Percentiles rank a stretch among this genome's conserved stretches.
Evolutionary conservation across 2,797 vertebrate genomes (phyloP).

Genomic region (Lacerta viridis): DNA sequence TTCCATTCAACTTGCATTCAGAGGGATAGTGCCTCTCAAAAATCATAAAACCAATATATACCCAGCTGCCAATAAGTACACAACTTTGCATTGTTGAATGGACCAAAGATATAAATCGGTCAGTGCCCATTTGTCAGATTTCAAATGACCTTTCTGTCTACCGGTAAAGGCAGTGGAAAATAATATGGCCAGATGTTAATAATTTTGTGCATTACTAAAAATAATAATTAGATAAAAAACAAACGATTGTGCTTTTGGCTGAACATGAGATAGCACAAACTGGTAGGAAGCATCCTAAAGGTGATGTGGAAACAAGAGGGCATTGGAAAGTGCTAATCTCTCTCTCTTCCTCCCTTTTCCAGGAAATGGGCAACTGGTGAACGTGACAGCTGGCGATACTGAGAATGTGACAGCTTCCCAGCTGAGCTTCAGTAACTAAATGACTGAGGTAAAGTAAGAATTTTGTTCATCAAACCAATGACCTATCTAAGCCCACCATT

Average conservation of each 20-base stretch:
- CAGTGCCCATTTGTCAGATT: neutral
- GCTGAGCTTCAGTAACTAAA: neutral
- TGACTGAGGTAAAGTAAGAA: conserved; percentile 3
- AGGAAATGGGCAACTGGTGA: neutral
- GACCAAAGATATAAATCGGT: neutral
- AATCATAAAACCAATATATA: neutral
- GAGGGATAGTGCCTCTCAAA: too few species aligned
- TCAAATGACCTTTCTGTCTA: neutral
- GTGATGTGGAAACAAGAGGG: too few species aligned
- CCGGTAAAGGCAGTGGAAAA: neutral
- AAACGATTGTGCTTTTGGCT: neutral
- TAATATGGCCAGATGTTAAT: neutral
- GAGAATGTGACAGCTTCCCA: conserved; percentile 12
- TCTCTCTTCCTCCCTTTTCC: conserved; percentile 23
- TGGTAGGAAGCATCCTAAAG: neutral
- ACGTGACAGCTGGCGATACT: conserved; percentile 1
- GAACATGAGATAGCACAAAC: neutral
- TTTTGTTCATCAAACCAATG: neutral
- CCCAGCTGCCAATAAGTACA: neutral
- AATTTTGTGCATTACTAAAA: neutral
- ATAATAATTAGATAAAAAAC: neutral
- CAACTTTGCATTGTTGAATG: neutral
- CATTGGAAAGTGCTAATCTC: neutral
- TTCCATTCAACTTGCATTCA: too few species aligned
- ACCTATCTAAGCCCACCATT: neutral